Evolutionary conservation across 1,140 invertebrate genomes (phyloP).

Genomic region (Pachyrhynchus sulphureomaculatus): DNA sequence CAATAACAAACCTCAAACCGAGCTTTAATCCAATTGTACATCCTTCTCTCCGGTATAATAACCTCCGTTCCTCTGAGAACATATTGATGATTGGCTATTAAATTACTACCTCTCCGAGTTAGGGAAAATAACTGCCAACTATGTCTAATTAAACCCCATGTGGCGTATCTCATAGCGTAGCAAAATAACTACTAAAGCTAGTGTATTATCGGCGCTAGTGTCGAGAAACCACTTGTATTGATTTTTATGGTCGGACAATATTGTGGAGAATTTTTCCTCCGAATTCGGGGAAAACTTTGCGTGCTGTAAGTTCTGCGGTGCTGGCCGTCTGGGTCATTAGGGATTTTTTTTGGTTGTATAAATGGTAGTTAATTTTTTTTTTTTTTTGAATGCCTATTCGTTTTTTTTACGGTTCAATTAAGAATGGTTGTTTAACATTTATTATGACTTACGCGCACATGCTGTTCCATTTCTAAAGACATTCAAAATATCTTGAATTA

Average conservation of each 20-base stretch:
- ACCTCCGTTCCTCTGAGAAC: not conserved
- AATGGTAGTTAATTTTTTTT: not conserved
- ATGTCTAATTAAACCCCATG: slow-evolving; percentile 6
- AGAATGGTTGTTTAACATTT: no score
- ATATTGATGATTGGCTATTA: not conserved
- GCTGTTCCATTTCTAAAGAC: no score
- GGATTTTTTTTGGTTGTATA: not conserved
- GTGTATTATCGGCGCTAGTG: not conserved
- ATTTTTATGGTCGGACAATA: slow-evolving; percentile 3
- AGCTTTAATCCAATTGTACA: slow-evolving; percentile 19
- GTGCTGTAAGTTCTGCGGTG: not conserved
- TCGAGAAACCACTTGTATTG: not conserved
- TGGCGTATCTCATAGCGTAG: slow-evolving; percentile 17
- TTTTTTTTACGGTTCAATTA: no score
- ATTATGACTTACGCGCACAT: no score
- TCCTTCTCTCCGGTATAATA: slow-evolving; percentile 2
- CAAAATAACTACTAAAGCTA: slow-evolving; percentile 3
- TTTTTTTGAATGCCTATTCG: no score
- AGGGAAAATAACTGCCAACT: slow-evolving; percentile 5
- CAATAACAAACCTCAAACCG: slow-evolving; percentile 14
- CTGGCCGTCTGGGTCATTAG: not conserved
- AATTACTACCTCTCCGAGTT: not conserved
- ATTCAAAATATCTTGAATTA: no score
- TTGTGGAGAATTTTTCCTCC: not conserved
- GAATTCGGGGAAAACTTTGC: slow-evolving; percentile 2